Conservation (phyloP, 2,888 invertebrate species). For the Unio pictorum region DNA sequence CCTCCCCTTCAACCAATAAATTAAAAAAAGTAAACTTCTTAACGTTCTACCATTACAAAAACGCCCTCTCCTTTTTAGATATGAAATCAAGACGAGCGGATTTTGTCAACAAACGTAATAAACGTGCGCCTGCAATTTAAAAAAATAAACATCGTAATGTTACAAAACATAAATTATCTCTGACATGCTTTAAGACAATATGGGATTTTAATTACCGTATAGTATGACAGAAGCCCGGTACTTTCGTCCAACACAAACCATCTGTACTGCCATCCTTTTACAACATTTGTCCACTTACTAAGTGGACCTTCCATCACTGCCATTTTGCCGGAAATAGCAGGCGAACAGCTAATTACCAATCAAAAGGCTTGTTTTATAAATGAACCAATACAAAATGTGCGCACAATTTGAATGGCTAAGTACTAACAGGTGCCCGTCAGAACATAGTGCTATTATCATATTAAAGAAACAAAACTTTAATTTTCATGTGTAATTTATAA, state of each 20-base stretch:
- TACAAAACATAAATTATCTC: not conserved
- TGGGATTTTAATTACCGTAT: constrained; percentile 83
- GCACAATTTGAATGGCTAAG: constrained; percentile 30
- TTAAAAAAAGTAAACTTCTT: too few species aligned
- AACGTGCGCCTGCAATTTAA: not conserved
- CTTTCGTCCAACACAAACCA: constrained; percentile 99
- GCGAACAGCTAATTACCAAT: constrained; percentile 29
- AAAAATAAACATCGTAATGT: not conserved
- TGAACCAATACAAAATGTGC: constrained; percentile 36
- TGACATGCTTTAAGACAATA: not conserved
- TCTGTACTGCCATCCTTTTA: constrained; percentile 98
- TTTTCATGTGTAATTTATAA: not conserved
- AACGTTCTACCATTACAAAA: too few species aligned
- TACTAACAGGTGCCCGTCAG: constrained; percentile 5
- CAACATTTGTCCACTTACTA: constrained; percentile 98
- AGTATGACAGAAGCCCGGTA: constrained; percentile 95
- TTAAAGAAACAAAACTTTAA: not conserved
- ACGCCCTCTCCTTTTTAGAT: too few species aligned
- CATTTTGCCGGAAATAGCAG: constrained; percentile 41
- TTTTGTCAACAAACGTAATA: too few species aligned
- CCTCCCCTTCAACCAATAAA: too few species aligned
- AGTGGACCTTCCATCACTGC: constrained; percentile 89
- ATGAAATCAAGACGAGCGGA: too few species aligned
- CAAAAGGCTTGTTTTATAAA: constrained; percentile 19
- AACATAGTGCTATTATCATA: not conserved